These are phyloP conservation scores for Holotrichia oblita DNA, from an alignment of 1,140 invertebrate species.

Conservation along the genomic window DNA sequence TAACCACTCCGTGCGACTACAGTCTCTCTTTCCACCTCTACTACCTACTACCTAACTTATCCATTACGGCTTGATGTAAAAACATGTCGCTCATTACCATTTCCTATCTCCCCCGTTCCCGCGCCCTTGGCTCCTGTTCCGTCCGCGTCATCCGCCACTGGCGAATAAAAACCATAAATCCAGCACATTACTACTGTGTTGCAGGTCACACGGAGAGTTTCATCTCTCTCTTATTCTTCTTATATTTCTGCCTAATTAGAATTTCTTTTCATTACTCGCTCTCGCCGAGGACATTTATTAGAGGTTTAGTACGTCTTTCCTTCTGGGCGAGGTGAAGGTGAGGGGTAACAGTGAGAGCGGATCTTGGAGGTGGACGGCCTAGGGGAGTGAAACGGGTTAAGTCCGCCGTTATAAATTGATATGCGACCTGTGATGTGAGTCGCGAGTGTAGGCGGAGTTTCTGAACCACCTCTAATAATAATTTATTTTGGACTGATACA, in stretches of 20 bases:
- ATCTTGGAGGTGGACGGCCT: not conserved
- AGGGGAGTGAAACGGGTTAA: too few species aligned
- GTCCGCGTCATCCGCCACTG: slow-evolving; percentile 34
- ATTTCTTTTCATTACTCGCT: slow-evolving; percentile 52
- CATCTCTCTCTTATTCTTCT: slow-evolving; percentile 41
- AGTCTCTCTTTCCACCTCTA: not conserved
- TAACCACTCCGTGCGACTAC: not conserved
- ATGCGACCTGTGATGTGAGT: slow-evolving; percentile 21
- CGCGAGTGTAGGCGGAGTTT: not conserved
- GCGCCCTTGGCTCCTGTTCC: not conserved
- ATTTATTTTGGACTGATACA: too few species aligned
- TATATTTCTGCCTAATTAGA: slow-evolving; percentile 52
- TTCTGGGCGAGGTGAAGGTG: not conserved
- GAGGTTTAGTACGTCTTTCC: slow-evolving; percentile 45
- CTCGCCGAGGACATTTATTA: slow-evolving; percentile 48
- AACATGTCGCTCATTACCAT: slow-evolving; percentile 54
- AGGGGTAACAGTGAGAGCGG: not conserved
- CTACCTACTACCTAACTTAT: slow-evolving; percentile 49
- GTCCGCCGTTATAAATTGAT: slow-evolving; percentile 26
- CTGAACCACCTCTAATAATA: not conserved
- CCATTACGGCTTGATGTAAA: slow-evolving; percentile 53
- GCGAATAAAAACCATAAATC: slow-evolving; percentile 53
- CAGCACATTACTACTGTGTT: slow-evolving; percentile 43
- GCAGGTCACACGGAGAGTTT: slow-evolving; percentile 13
- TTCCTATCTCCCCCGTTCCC: slow-evolving; percentile 34